These are phyloP conservation scores for Onchidella celtica DNA, from an alignment of 2,888 invertebrate genomes.

Conservation along the genomic window DNA sequence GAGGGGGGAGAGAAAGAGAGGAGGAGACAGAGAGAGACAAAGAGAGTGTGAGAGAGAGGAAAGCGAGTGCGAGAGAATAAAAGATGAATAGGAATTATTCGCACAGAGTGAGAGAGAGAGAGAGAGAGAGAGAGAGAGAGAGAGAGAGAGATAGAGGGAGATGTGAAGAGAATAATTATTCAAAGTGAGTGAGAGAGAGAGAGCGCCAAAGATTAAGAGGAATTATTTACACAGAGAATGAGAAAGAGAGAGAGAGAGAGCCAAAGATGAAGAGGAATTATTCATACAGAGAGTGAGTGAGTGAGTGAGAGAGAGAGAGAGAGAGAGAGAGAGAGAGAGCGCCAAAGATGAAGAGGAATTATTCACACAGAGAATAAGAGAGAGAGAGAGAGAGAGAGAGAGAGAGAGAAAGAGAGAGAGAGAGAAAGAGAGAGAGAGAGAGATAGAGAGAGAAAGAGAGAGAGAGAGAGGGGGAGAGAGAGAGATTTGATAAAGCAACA, in stretches of 20 bases:
- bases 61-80: no score
- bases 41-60: no score
- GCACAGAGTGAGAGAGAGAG: no score
- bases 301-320: background rate
- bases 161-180: background rate
- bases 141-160: background rate
- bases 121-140: background rate
- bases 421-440: background rate
- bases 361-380: background rate
- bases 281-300: background rate
- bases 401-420: constrained; percentile 13
- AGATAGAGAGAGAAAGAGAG: no score
- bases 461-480: no score
- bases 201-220: background rate
- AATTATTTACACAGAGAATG: background rate
- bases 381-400: background rate
- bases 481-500: no score
- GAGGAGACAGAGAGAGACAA: no score
- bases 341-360: no score
- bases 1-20: no score
- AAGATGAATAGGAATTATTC: no score
- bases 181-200: background rate
- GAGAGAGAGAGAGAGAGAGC: background rate
- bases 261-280: background rate
- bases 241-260: background rate